A percentile compares a stretch with the other conserved stretches of the same genome.
These are phyloP conservation scores for Ctena decussata DNA, from an alignment of 2,888 invertebrate species.

Conservation along the genomic window DNA sequence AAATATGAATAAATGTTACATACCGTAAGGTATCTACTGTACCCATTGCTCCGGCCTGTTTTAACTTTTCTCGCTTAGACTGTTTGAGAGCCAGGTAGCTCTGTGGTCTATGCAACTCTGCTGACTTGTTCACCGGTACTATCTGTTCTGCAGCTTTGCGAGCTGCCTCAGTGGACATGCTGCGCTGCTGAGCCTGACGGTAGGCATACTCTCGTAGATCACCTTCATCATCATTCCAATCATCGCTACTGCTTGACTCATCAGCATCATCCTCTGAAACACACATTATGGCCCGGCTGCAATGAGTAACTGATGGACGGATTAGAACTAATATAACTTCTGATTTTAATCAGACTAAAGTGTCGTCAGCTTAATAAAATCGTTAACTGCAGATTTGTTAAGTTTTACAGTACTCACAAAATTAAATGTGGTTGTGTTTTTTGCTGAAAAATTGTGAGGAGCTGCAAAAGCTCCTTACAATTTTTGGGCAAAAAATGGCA, in stretches of 20 bases:
- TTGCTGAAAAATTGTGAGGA: too few relatives aligned
- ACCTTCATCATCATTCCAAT: slow-evolving; percentile 76
- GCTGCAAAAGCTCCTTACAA: too few relatives aligned
- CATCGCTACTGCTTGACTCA: slow-evolving; percentile 65
- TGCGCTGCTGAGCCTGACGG: slow-evolving; percentile 60
- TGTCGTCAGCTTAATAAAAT: too few relatives aligned
- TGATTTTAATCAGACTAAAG: too few relatives aligned
- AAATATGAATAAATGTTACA: too few relatives aligned
- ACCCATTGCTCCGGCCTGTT: slow-evolving; percentile 79
- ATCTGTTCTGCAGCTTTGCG: slow-evolving; percentile 63
- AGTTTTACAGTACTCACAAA: too few relatives aligned
- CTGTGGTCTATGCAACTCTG: slow-evolving; percentile 78
- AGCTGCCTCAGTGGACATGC: slow-evolving; percentile 61
- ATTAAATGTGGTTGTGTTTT: too few relatives aligned
- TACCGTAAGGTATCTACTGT: slow-evolving; percentile 73
- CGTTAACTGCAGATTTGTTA: too few relatives aligned
- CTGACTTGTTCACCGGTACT: slow-evolving; percentile 76
- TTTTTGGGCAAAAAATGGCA: too few relatives aligned
- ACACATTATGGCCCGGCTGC: too few relatives aligned
- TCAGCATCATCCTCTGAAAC: slow-evolving; percentile 28
- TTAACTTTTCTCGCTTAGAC: slow-evolving; percentile 76
- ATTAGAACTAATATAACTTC: too few relatives aligned
- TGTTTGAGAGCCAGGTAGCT: slow-evolving; percentile 80
- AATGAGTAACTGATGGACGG: too few relatives aligned
- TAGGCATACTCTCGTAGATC: slow-evolving; percentile 69